Evolutionary conservation across 37 sponge, comb jelly and placozoan genomes (phyloP).

Genomic region (Hormiphora californensis): DNA sequence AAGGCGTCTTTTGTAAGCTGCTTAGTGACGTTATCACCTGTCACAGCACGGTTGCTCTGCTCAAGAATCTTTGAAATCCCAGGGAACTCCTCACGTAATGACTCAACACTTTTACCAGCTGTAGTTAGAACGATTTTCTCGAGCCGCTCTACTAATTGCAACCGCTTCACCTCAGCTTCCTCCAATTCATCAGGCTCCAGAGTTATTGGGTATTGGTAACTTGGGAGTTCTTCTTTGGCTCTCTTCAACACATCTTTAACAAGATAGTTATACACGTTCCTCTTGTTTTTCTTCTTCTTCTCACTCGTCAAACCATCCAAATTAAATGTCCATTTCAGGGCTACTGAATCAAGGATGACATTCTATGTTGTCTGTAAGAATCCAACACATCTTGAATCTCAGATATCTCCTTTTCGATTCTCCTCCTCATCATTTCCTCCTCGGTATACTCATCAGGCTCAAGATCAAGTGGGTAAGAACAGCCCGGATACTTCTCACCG

Average conservation of each 20-base stretch:
- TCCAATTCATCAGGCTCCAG: slow-evolving; percentile 32
- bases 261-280: neutral
- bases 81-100: neutral
- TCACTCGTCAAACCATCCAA: neutral
- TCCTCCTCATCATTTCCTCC: neutral
- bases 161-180: neutral
- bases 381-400: neutral
- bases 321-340: neutral
- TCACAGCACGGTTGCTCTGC: neutral
- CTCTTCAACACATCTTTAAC: neutral
- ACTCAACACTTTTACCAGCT: neutral
- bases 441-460: slow-evolving; percentile 51
- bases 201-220: neutral
- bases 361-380: too few species aligned
- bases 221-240: slow-evolving; percentile 1
- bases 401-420: neutral
- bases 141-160: neutral
- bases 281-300: slow-evolving; percentile 25
- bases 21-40: neutral
- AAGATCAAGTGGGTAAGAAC: neutral
- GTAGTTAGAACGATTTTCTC: neutral
- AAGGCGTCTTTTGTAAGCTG: neutral
- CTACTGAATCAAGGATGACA: neutral
- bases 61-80: neutral
- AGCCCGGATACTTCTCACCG: slow-evolving; percentile 4